Evolutionary conservation across 2,888 invertebrate species (phyloP), one percentile per base, ranked within the genome.

Genomic region (Desoria tigrina): DNA sequence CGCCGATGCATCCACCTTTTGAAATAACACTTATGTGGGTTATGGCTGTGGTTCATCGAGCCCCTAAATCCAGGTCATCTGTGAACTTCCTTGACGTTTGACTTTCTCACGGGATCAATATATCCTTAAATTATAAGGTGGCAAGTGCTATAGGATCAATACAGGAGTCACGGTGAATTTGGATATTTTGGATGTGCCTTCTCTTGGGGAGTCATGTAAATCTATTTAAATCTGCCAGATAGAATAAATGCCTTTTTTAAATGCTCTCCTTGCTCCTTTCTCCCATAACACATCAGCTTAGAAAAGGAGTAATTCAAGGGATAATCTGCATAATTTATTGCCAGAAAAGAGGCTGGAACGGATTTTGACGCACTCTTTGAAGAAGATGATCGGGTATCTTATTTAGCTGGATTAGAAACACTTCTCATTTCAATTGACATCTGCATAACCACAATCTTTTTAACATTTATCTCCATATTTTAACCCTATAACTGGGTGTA

Each of bases 21-120:
- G n/a, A 45, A 57, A 57, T 3, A 39, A 42, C 42, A 42, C 56
- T 57, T 57, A 21, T 57, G 39, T 57, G 39, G 56, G 55, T 28
- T 42, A 57, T 23, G 27, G 55, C 37, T 55, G 55, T 28, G 56
- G 56, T 57, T 57, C 56, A 57, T 57, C 42, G 39, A 57, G 37
- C 42, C 42, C 37, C 32, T 32, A 32, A 55, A 55, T 18, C 18
- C 55, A 26, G 27, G 55, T 55, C 55, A 55, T 55, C 56, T 57
- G 39, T 57, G 56, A 42, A 57, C 42, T 57, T 57, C 39, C 37
- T 42, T 55, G 51, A 63, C 50, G 51, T 61, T 54, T 51, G 45
- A 50, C 55, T 63, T 69, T 69, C 69, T 69, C 69, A 69, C 69
- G 69, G 61, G 61, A 63, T 66, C 63, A 57, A 61, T 60, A 63